Evolutionary conservation across 2,888 invertebrate genomes (phyloP).

Genomic region (Gasteruption jaculator): DNA sequence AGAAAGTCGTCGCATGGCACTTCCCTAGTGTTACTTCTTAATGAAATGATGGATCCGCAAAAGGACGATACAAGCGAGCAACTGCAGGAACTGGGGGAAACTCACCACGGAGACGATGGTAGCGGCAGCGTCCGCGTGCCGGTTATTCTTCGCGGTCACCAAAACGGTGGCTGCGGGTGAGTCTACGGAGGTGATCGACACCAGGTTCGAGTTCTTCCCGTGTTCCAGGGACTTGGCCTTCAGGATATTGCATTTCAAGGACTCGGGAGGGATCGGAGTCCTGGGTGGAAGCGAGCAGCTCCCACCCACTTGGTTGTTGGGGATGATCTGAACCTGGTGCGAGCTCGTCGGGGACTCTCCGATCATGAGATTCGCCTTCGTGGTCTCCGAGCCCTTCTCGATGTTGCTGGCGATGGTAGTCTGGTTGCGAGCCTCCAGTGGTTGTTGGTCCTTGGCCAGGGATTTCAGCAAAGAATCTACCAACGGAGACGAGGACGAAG

Average conservation of each 20-base stretch:
- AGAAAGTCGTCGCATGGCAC: no score
- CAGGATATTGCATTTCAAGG: slow-evolving; percentile 90
- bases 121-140: slow-evolving; percentile 55
- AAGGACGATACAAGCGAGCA: no score
- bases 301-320: slow-evolving; percentile 67
- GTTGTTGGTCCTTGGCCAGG: slow-evolving; percentile 66
- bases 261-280: slow-evolving; percentile 80
- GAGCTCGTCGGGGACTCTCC: slow-evolving; percentile 53
- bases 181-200: slow-evolving; percentile 47
- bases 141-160: slow-evolving; percentile 40
- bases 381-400: slow-evolving; percentile 63
- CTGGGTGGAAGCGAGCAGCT: slow-evolving; percentile 50
- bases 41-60: no score
- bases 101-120: slow-evolving; percentile 76
- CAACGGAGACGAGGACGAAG: slow-evolving; percentile 49
- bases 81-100: no score
- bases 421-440: slow-evolving; percentile 59
- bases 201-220: slow-evolving; percentile 49
- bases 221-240: slow-evolving; percentile 71
- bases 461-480: slow-evolving; percentile 76
- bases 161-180: no score
- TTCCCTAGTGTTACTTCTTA: no score
- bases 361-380: slow-evolving; percentile 61
- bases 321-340: slow-evolving; percentile 56
- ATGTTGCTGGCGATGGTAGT: slow-evolving; percentile 53